A percentile compares a stretch with the other conserved stretches of the same genome.
Evolutionary conservation across 2,888 invertebrate genomes (phyloP).

Genomic region (Horisme vitalbata): DNA sequence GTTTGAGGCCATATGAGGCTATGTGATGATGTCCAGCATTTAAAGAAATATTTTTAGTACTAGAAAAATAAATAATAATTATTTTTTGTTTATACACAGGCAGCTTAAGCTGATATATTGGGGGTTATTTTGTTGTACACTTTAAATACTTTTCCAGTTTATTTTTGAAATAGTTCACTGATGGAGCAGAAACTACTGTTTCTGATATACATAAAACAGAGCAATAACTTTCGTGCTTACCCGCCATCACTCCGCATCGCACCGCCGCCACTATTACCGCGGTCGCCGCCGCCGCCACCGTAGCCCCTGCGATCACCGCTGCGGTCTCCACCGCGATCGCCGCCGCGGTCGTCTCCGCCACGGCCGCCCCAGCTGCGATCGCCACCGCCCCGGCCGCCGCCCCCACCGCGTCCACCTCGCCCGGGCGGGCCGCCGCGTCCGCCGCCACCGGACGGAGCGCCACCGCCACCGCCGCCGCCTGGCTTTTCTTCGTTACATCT

Average conservation of each 20-base stretch:
- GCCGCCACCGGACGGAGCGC: conserved; percentile 59
- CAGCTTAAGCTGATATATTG: too few relatives aligned
- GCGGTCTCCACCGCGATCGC: conserved; percentile 52
- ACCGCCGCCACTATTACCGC: conserved; percentile 58
- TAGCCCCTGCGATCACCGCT: conserved; percentile 56
- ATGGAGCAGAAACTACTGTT: too few relatives aligned
- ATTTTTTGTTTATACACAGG: too few relatives aligned
- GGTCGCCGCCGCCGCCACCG: conserved; percentile 51
- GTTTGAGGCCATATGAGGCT: too few relatives aligned
- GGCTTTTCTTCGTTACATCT: conserved; percentile 83
- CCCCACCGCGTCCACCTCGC: conserved; percentile 53
- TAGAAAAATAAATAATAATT: too few relatives aligned
- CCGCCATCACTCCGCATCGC: conserved; percentile 78
- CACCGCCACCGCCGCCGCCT: conserved; percentile 70
- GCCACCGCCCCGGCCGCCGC: conserved; percentile 46
- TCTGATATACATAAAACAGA: too few relatives aligned
- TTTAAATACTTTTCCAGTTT: too few relatives aligned
- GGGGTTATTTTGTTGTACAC: too few relatives aligned
- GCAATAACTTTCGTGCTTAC: conserved; percentile 30
- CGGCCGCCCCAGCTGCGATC: conserved; percentile 48
- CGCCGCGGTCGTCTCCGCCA: conserved; percentile 50
- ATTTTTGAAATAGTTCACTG: too few relatives aligned
- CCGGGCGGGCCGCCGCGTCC: conserved; percentile 56
- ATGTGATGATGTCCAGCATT: too few relatives aligned
- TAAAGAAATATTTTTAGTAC: too few relatives aligned